Conservation (phyloP, 2,888 invertebrate species). For the Lithophane ornitopus region DNA sequence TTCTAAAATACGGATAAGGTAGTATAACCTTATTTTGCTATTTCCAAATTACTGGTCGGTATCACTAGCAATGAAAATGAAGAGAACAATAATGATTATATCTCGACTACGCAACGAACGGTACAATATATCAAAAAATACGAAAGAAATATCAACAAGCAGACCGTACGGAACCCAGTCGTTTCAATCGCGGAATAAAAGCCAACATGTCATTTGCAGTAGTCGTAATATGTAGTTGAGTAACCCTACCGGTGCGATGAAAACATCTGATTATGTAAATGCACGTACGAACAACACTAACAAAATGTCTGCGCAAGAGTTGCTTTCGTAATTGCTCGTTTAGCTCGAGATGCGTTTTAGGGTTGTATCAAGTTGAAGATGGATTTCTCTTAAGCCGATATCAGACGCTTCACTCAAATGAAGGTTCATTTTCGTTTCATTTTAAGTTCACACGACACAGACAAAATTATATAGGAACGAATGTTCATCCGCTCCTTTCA, state of each 20-base stretch:
- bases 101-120: neutral
- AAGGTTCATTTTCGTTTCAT: neutral
- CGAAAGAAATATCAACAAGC: conserved; percentile 22
- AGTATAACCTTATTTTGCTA: neutral
- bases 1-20: neutral
- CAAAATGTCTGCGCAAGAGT: conserved; percentile 67
- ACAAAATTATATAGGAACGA: neutral
- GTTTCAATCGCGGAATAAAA: conserved; percentile 57
- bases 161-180: conserved; percentile 23
- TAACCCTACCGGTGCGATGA: conserved; percentile 60
- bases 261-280: conserved; percentile 68
- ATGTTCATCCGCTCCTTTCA: neutral
- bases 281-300: conserved; percentile 54
- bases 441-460: neutral
- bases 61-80: neutral
- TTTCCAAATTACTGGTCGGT: neutral
- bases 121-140: neutral
- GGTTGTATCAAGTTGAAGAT: conserved; percentile 21
- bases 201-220: conserved; percentile 62
- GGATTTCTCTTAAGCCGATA: conserved; percentile 14
- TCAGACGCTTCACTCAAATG: neutral
- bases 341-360: conserved; percentile 42
- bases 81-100: neutral
- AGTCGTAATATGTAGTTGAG: conserved; percentile 51
- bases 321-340: conserved; percentile 64